Evolutionary conservation across 2,797 vertebrate genomes (phyloP), one percentile per base, ranked within the genome.

Genomic region (Holocentrus rufus): DNA sequence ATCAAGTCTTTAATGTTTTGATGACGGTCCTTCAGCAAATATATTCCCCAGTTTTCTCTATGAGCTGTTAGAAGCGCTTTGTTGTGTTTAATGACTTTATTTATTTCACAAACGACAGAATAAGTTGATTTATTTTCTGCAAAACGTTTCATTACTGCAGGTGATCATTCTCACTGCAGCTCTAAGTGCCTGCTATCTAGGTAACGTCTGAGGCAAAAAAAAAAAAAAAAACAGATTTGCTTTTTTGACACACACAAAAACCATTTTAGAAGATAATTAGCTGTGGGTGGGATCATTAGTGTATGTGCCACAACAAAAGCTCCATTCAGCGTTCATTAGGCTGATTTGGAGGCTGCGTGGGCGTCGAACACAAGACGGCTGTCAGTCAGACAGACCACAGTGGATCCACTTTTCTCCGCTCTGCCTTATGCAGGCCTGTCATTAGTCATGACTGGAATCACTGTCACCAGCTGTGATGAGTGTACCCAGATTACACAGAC

Each of bases 221-320:
- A n/a, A n/a, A n/a, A n/a, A n/a, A n/a, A n/a, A n/a, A n/a, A n/a
- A n/a, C 4, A 30, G 30, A 22, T 18, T 13, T 7, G 39, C 49
- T 56, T 23, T 57, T 50, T 65, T 1, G 27, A 79, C 17, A 65
- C 30, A 74, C 39, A 67, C 47, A 46, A 59, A 31, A 31, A 31
- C 30, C 30, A 31, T 31, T 75, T 74, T 77, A 49, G 69, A 72
- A 76, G 36, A 42, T 76, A 76, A 86, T 85, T 78, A 69, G 46
- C 20, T 11, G 50, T 47, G 65, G 23, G 61, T 66, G 46, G 60
- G 69, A 78, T 80, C 69, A 68, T 59, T 74, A n/a, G 47, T 9
- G n/a, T 4, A n/a, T 2, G 36, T 69, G 44, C 13, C 36, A 27
- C 39, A 36, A 76, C 46, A 75, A 64, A 69, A 71, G 74, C 71